These are phyloP conservation scores for Salvelinus sp. DNA, from an alignment of 2,113 vertebrate genomes.

Conservation along the genomic window DNA sequence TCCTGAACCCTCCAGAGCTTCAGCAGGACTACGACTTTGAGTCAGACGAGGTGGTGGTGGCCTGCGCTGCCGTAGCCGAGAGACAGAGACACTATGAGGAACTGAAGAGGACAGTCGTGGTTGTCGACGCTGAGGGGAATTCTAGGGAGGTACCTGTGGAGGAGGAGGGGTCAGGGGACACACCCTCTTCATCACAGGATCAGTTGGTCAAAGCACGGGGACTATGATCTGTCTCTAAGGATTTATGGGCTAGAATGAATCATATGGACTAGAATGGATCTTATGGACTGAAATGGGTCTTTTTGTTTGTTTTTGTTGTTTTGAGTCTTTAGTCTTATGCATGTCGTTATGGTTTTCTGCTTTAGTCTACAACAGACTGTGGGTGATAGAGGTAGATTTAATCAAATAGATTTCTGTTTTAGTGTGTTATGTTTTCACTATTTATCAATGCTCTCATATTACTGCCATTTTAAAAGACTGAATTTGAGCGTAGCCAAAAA, in stretches of 20 bases:
- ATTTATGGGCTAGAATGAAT: not conserved
- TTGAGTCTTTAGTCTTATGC: not conserved
- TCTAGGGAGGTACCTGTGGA: constrained; percentile 69
- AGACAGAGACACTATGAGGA: constrained; percentile 78
- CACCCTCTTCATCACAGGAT: constrained; percentile 61
- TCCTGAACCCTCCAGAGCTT: constrained; percentile 72
- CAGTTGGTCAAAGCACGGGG: constrained; percentile 84
- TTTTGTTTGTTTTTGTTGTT: not conserved
- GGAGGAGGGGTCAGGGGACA: constrained; percentile 58
- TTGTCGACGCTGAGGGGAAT: constrained; percentile 82
- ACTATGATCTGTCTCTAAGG: constrained; percentile 44
- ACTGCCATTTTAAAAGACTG: not conserved
- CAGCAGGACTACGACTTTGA: constrained; percentile 95
- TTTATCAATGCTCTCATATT: not conserved
- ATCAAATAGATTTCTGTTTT: not conserved
- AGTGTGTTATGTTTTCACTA: not conserved
- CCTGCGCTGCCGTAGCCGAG: constrained; percentile 89
- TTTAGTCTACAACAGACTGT: not conserved
- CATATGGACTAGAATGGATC: not conserved
- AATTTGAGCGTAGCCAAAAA: not conserved
- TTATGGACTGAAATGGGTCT: not conserved
- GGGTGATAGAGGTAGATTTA: not conserved
- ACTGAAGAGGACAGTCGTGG: constrained; percentile 70
- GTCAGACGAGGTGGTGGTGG: constrained; percentile 91
- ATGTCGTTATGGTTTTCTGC: not conserved